These are phyloP conservation scores for Tolypeutes matacus DNA, from an alignment of 2,797 vertebrate genomes.

Conservation along the genomic window DNA sequence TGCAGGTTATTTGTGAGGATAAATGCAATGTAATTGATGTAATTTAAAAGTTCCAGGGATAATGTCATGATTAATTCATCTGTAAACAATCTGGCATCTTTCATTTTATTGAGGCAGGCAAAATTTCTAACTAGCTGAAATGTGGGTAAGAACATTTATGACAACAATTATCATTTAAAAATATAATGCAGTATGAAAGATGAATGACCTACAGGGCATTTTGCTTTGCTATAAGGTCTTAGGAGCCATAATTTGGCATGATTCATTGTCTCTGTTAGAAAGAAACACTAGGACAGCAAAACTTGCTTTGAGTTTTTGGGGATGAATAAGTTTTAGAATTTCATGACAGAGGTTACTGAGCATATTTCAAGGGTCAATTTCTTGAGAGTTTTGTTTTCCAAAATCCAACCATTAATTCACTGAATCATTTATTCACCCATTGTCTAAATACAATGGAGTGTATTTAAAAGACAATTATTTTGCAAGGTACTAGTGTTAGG, in stretches of 20 bases:
- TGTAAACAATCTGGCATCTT: constrained; percentile 84
- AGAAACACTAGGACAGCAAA: not conserved
- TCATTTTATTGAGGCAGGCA: constrained; percentile 78
- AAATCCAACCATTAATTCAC: constrained; percentile 52
- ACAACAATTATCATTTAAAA: constrained; percentile 71
- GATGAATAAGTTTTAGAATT: constrained; percentile 71
- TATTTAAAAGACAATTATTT: constrained; percentile 60
- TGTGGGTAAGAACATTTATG: constrained; percentile 64
- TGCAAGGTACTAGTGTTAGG: not conserved
- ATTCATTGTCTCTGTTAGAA: constrained; percentile 69
- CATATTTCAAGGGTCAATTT: constrained; percentile 74
- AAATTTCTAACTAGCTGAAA: constrained; percentile 72
- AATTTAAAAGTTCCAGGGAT: constrained; percentile 84
- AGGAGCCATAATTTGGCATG: constrained; percentile 40
- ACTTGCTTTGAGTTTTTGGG: constrained; percentile 67
- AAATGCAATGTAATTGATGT: constrained; percentile 84
- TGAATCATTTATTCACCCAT: constrained; percentile 62
- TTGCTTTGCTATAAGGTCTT: constrained; percentile 61
- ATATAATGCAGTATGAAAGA: constrained; percentile 75
- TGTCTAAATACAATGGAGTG: constrained; percentile 52
- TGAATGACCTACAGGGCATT: constrained; percentile 72
- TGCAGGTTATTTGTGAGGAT: constrained; percentile 83
- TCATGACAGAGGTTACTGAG: constrained; percentile 51
- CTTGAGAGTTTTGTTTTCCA: constrained; percentile 54
- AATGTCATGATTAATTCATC: constrained; percentile 87